Evolutionary conservation across 2,113 vertebrate genomes (phyloP).

Genomic region (Saccopteryx leptura): DNA sequence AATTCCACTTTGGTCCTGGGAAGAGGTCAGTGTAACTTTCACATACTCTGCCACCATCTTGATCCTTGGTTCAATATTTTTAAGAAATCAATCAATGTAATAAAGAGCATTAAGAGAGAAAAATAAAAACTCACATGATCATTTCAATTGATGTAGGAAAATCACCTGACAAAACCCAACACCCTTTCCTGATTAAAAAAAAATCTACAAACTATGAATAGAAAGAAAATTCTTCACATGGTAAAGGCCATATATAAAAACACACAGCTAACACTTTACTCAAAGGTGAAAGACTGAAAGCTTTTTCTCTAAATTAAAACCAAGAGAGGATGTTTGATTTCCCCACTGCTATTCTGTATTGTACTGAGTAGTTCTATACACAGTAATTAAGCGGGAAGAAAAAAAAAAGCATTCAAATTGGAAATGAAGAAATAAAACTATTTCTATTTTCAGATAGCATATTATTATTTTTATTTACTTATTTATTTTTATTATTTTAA

Average conservation of each 20-base stretch:
- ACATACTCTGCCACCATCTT: no score
- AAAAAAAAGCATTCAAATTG: background rate
- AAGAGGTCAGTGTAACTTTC: no score
- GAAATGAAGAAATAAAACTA: background rate
- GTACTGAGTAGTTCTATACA: background rate
- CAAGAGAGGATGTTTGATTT: background rate
- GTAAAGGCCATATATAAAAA: background rate
- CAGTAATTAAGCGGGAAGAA: background rate
- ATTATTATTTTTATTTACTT: background rate
- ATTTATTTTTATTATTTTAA: no score
- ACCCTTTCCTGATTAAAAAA: background rate
- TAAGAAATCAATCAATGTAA: background rate
- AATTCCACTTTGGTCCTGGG: no score
- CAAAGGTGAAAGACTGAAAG: background rate
- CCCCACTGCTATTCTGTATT: background rate
- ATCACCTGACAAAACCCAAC: background rate
- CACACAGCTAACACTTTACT: background rate
- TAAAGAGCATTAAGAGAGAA: background rate
- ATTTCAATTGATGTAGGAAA: background rate
- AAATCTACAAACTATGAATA: background rate
- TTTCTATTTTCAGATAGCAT: background rate
- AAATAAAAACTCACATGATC: background rate
- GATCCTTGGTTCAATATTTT: background rate
- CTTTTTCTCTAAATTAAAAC: background rate
- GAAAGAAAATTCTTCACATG: background rate